These are phyloP conservation scores for Halcyon malimbica DNA, from an alignment of 2,113 vertebrate species.

Conservation along the genomic window DNA sequence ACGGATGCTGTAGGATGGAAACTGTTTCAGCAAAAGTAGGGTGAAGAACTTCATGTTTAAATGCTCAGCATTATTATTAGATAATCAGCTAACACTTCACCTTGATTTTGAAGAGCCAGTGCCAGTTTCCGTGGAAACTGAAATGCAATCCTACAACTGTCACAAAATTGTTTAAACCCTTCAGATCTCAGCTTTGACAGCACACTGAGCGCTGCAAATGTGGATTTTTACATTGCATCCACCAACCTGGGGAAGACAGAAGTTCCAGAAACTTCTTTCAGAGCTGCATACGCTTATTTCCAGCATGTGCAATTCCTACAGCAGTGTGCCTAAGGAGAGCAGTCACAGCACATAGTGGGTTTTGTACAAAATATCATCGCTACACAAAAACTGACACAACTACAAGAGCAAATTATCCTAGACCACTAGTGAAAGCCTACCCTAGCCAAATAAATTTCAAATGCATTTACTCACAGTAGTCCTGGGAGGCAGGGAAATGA, in stretches of 20 bases:
- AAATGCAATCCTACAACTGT: neutral
- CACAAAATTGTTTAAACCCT: neutral
- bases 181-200: slow-evolving; percentile 9
- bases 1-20: neutral
- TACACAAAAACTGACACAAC: neutral
- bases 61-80: neutral
- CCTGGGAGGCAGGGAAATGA: neutral
- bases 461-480: neutral
- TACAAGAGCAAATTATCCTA: neutral
- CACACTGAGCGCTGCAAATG: neutral
- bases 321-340: neutral
- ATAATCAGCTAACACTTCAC: slow-evolving; percentile 30
- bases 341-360: accelerated
- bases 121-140: slow-evolving; percentile 44
- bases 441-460: neutral
- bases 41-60: neutral
- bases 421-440: neutral
- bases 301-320: accelerated
- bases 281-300: neutral
- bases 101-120: slow-evolving; percentile 28
- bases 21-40: neutral
- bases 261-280: neutral
- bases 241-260: neutral
- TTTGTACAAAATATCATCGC: neutral
- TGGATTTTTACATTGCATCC: neutral